Percentiles rank a stretch among this genome's conserved stretches.
phyloP scores from a whole-genome alignment of 2,888 invertebrate species.

The Xestia c-nigrum region DNA sequence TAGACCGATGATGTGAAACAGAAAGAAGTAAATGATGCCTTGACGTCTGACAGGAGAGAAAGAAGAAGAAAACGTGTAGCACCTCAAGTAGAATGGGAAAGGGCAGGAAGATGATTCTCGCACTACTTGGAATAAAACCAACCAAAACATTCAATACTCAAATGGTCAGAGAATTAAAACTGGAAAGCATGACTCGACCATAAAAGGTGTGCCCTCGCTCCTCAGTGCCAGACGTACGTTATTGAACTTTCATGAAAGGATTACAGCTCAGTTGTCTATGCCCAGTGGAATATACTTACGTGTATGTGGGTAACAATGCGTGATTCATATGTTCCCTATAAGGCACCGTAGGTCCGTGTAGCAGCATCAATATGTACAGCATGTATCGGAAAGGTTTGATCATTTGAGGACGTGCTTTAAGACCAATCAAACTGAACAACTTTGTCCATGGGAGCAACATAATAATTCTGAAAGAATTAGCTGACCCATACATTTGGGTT shows the following conservation, averaged over 20 bases:
- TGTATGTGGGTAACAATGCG: constrained; percentile 49
- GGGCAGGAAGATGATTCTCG: neutral
- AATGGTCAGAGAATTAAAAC: constrained; percentile 48
- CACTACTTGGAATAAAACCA: constrained; percentile 8
- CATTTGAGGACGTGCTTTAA: neutral
- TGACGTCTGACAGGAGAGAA: neutral
- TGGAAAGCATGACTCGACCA: constrained; percentile 51
- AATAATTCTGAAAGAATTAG: neutral
- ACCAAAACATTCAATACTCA: constrained; percentile 18
- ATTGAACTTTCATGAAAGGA: constrained; percentile 76
- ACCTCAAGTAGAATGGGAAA: neutral
- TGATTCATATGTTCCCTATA: constrained; percentile 54
- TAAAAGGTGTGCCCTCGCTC: constrained; percentile 70
- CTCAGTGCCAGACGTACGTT: constrained; percentile 68
- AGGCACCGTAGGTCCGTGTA: constrained; percentile 28
- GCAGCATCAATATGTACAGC: constrained; percentile 37
- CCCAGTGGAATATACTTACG: constrained; percentile 21
- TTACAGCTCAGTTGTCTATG: constrained; percentile 40
- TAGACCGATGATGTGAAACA: neutral
- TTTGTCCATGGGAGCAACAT: neutral
- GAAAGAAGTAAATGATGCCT: neutral
- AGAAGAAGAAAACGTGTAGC: neutral
- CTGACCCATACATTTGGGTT: neutral
- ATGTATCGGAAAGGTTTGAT: neutral
- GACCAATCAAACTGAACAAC: neutral